Conservation (phyloP, 2,888 invertebrate species). For the Drosophila hamatofila region DNA sequence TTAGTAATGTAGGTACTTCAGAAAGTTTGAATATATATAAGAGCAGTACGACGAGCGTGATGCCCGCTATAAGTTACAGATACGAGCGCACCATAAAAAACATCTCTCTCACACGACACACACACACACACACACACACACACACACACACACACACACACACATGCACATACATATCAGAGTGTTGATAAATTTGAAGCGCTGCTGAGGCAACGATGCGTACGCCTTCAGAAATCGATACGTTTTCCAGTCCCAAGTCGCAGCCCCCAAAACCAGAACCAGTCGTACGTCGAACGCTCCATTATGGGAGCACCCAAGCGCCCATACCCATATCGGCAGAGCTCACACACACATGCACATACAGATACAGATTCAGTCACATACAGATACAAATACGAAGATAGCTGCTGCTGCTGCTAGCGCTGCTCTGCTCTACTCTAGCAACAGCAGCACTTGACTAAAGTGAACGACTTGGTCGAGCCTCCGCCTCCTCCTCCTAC, state of each 20-base stretch:
- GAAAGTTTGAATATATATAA: slow-evolving; percentile 54
- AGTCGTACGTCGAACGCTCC: slow-evolving; percentile 61
- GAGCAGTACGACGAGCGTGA: slow-evolving; percentile 40
- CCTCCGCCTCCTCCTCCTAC: slow-evolving; percentile 28
- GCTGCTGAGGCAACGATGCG: slow-evolving; percentile 57
- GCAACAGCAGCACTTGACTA: slow-evolving; percentile 59
- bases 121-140: no score
- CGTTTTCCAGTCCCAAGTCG: slow-evolving; percentile 58
- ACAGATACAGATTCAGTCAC: slow-evolving; percentile 15
- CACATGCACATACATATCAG: slow-evolving; percentile 14
- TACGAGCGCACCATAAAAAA: slow-evolving; percentile 30
- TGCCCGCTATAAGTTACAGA: slow-evolving; percentile 40
- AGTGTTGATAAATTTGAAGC: slow-evolving; percentile 59
- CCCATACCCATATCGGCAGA: slow-evolving; percentile 65
- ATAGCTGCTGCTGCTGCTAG: slow-evolving; percentile 29
- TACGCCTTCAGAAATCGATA: slow-evolving; percentile 76
- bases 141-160: slow-evolving; percentile 2
- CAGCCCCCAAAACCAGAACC: slow-evolving; percentile 69
- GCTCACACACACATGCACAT: slow-evolving; percentile 22
- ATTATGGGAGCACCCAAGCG: slow-evolving; percentile 63
- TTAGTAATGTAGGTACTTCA: slow-evolving; percentile 50
- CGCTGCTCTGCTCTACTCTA: slow-evolving; percentile 27
- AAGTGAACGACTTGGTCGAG: slow-evolving; percentile 50
- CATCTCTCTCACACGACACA: slow-evolving; percentile 22
- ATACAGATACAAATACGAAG: slow-evolving; percentile 46